phyloP scores from a whole-genome alignment of 2,797 vertebrate species.

The Ptychobarbus kaznakovi region DNA sequence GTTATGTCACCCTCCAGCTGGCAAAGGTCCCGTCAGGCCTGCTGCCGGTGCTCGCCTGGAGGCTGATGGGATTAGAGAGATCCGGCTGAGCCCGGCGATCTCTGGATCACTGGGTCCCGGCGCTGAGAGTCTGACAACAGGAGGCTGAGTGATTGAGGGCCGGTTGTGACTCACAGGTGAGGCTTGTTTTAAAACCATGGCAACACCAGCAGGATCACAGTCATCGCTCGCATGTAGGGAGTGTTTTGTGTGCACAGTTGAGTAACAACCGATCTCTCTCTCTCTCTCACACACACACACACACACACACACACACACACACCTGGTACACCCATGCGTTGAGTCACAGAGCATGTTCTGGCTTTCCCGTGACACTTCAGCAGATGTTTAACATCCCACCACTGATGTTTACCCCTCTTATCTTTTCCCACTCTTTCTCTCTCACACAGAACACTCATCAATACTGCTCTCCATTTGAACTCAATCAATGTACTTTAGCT shows the following conservation, averaged over 20 bases:
- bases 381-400: conserved; percentile 66
- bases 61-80: conserved; percentile 58
- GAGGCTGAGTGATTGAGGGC: conserved; percentile 20
- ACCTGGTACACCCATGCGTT: conserved; percentile 53
- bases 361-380: conserved; percentile 70
- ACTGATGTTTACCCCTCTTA: conserved; percentile 37
- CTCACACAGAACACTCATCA: conserved; percentile 8
- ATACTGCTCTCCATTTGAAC: conserved; percentile 21
- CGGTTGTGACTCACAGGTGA: conserved; percentile 30
- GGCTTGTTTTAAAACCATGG: conserved; percentile 34
- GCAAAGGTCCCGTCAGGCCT: conserved; percentile 59
- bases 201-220: not conserved
- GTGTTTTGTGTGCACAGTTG: conserved; percentile 60
- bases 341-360: conserved; percentile 69
- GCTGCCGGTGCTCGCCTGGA: conserved; percentile 11
- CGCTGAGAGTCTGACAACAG: conserved; percentile 57
- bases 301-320: conserved; percentile 27
- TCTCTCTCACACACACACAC: conserved; percentile 30
- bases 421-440: not conserved
- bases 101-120: conserved; percentile 60
- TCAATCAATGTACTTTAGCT: conserved; percentile 2
- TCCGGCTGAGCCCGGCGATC: conserved; percentile 63
- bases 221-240: conserved; percentile 47
- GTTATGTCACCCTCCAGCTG: conserved; percentile 62
- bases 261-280: conserved; percentile 53